Evolutionary conservation across 2,888 invertebrate species (phyloP), one percentile per base, ranked within the genome.

Genomic region (Sesia bembeciformis): DNA sequence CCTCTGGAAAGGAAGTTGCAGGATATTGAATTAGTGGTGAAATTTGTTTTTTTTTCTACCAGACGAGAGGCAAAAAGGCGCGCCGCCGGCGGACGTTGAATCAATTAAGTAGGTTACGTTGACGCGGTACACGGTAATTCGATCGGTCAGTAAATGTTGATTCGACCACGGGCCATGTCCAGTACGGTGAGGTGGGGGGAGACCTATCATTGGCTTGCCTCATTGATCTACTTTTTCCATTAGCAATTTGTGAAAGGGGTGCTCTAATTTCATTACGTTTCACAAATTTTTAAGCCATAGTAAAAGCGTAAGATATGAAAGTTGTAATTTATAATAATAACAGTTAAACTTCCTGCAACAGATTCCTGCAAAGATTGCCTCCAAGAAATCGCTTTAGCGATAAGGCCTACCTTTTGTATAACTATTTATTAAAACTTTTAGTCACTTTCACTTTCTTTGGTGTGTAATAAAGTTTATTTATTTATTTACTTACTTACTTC

Each of bases 61-160:
- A 68, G 65, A 62, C 58, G 69, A 65, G 70, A 71, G 70, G 73
- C 72, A 82, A 83, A 81, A 83, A 82, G 79, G 83, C 73, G 76
- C 72, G 79, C 68, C 72, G 75, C 67, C 70, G 72, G 57, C 74
- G 76, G 76, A 70, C 82, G 79, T 67, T 78, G 82, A 84, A 83
- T 83, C 86, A 85, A 87, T 88, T 88, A 86, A 23, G 23, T 23
- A 23, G 71, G 80, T 77, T 77, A 76, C 78, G 78, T 80, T 80
- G 81, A 77, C 79, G 75, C 76, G 63, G 70, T 70, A 64, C 68
- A 63, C 73, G 75, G 86, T 87, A 89, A 88, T 84, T 85, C 84
- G 78, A 88, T 86, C 84, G 76, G 73, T 76, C 72, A 74, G 86
- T 71, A 87, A 88, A 88, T 85, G 88, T 88, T 89, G 87, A 81